Evolutionary conservation across 2,113 vertebrate species (phyloP), one percentile per base, ranked within the genome.

Genomic region (Tragelaphus strepsiceros): DNA sequence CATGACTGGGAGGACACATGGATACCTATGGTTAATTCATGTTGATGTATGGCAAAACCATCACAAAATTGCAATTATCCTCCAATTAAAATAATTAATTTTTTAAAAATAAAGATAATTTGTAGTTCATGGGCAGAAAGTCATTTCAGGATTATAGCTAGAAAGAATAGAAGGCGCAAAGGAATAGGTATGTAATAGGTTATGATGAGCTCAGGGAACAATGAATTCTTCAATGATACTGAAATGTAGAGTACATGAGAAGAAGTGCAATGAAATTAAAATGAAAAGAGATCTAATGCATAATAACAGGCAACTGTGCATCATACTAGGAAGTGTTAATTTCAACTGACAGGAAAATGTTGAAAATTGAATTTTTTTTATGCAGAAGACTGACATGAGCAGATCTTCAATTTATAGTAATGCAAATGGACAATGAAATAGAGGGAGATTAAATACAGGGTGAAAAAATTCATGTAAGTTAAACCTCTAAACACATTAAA

Each of bases 241-340:
- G 13, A 93, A 84, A 28, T 30, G 14, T 46, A 86, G 24, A 90
- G 9, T n/a, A 59, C 16, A 39, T 24, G 30, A 85, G 35, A 21
- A 86, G 19, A 94, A 92, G 49, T 78, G 4, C 59, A 54, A 30
- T 78, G 71, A 86, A 94, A 86, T 94, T 91, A 83, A 94, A 95
- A 89, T 77, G 8, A 64, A 86, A 95, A 74, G 59, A 35, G 15
- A 62, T 17, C 35, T 82, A 56, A 61, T 39, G 22, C 24, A 24
- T 92, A 58, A n/a, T 89, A 58, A 82, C 53, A 28, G 85, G 77
- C 4, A 10, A 21, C 9, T 49, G 22, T 83, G n/a, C 3, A 59
- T 89, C 24, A 94, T 21, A 7, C 13, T 59, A 58, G n/a, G 11
- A 53, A 85, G 0, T 74, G 8, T 84, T 85, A 74, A 85, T 92